Evolutionary conservation across 1,140 invertebrate genomes (phyloP).

Genomic region (Neuroterus valhalla): DNA sequence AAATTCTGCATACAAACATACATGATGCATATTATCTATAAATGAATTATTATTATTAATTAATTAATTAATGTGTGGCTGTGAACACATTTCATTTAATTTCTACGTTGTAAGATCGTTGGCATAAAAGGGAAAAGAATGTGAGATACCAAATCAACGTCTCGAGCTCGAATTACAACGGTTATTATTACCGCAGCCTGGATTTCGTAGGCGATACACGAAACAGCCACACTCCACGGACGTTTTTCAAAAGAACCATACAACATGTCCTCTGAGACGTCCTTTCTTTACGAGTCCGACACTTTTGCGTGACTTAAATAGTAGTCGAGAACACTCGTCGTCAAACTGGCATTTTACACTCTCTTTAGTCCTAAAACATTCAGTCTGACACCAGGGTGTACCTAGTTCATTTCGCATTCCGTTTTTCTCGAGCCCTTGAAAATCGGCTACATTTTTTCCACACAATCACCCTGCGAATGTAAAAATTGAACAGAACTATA

Average conservation of each 20-base stretch:
- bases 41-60: slow-evolving; percentile 55
- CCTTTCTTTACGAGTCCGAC: background rate
- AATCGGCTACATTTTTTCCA: background rate
- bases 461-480: background rate
- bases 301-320: background rate
- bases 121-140: slow-evolving; percentile 21
- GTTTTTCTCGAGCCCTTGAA: background rate
- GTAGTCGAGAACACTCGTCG: too few relatives aligned
- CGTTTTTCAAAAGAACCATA: background rate
- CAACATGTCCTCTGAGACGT: background rate
- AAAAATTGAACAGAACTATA: background rate
- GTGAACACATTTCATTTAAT: slow-evolving; percentile 73
- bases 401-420: background rate
- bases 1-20: slow-evolving; percentile 43
- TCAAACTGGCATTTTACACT: slow-evolving; percentile 3
- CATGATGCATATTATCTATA: slow-evolving; percentile 56
- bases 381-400: background rate
- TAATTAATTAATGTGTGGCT: slow-evolving; percentile 73
- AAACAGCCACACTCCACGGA: slow-evolving; percentile 6
- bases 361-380: background rate
- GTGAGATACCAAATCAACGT: slow-evolving; percentile 28
- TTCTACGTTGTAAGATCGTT: slow-evolving; percentile 51
- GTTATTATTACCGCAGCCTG: slow-evolving; percentile 18
- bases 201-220: slow-evolving; percentile 7
- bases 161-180: slow-evolving; percentile 28